Evolutionary conservation across 2,888 invertebrate genomes (phyloP).

Genomic region (Seira ritae): DNA sequence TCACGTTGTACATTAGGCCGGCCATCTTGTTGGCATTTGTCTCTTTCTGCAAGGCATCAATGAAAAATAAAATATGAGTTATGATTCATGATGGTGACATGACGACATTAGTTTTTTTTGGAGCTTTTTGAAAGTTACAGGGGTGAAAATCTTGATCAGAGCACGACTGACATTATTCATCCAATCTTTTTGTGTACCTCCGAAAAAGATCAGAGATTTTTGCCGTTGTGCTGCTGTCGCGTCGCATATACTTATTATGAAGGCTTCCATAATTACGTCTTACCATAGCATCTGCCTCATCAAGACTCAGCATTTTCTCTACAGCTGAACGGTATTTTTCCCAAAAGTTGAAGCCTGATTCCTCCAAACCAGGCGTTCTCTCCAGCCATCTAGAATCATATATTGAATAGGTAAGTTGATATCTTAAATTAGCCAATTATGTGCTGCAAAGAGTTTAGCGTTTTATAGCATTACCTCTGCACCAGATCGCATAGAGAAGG

Average conservation of each 20-base stretch:
- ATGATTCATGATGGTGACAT: too few relatives aligned
- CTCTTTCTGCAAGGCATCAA: slow-evolving; percentile 78
- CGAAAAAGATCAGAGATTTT: too few relatives aligned
- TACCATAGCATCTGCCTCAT: slow-evolving; percentile 82
- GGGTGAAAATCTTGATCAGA: too few relatives aligned
- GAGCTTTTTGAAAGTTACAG: not conserved
- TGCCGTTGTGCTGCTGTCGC: too few relatives aligned
- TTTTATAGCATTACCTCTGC: slow-evolving; percentile 78
- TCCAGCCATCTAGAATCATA: slow-evolving; percentile 84
- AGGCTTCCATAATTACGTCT: slow-evolving; percentile 36
- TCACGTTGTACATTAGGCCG: slow-evolving; percentile 84
- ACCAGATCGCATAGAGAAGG: slow-evolving; percentile 91
- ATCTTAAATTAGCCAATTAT: not conserved
- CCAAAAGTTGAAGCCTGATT: slow-evolving; percentile 94
- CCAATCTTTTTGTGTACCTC: too few relatives aligned
- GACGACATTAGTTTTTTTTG: not conserved
- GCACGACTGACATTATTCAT: too few relatives aligned
- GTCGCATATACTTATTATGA: not conserved
- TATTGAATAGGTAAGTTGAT: not conserved
- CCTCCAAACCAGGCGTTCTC: slow-evolving; percentile 93
- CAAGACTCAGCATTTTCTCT: slow-evolving; percentile 83
- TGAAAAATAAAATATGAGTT: not conserved
- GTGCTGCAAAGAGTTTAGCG: not conserved
- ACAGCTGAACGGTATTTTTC: slow-evolving; percentile 89
- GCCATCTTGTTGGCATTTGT: slow-evolving; percentile 81